Base-by-base conservation (phyloP, 2,797 vertebrate species). In the Austrolebias charrua region DNA sequence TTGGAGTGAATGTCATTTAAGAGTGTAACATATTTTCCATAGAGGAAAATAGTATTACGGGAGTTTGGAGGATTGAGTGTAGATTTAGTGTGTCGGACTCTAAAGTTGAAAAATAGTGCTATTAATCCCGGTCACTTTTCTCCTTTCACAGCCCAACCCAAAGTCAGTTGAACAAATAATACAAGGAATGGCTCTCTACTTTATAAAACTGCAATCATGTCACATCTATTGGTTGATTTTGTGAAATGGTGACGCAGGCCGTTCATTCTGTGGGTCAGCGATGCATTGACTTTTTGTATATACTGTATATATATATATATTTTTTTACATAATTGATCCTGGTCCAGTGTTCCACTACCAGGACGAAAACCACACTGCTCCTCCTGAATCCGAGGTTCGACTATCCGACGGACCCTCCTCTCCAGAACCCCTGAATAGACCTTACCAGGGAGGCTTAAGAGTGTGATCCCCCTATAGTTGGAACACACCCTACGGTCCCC, bases 21-120 rank as follows among this genome's bases (percentile, higher is more conserved):
- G 19, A 48, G 46, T 48, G 46, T 9, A 40, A 20, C 18, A 20
- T 48, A 12, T 48, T 48, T 48, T 48, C 12, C 46, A 5, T 48
- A 13, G 46, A 48, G 1, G 18, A 19, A 48, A 20, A 20, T 48
- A 10, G 46, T 48, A 11, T 48, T 48, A 48, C 10, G 11, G 46
- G 46, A 20, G 46, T 48, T 48, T 48, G 46, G 46, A 48, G 46
- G 46, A 48, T 48, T 20, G 46, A 20, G 13, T 20, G 46, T 48
- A 19, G 19, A 48, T 46, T 46, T 46, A 19, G 19, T 46, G 16
- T 4, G 46, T 48, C 46, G 20, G 46, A 20, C 9, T 20, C 46
- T 11, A 48, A 48, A 20, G 9, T 48, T 48, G 18, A 8, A 48
- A 48, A 48, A 48, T 15, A 20, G 18, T 20, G 46, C 46, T 12